These are phyloP conservation scores for Noctua pronuba DNA, from an alignment of 2,888 invertebrate genomes.

Conservation along the genomic window DNA sequence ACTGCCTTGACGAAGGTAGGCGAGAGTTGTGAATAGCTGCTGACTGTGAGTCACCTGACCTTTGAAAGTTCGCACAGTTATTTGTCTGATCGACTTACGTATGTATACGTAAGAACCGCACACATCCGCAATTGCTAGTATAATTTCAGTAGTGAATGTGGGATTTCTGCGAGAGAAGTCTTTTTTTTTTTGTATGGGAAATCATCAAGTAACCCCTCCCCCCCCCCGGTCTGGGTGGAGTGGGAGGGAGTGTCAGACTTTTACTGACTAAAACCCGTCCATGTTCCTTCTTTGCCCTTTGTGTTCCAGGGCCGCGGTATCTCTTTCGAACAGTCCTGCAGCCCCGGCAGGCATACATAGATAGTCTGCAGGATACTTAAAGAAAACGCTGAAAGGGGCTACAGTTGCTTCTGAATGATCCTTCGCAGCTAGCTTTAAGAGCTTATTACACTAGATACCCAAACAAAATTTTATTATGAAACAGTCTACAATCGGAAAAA, in stretches of 20 bases:
- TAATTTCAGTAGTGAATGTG: constrained; percentile 22
- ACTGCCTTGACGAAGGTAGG: constrained; percentile 55
- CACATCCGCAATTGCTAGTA: constrained; percentile 39
- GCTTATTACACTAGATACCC: neutral
- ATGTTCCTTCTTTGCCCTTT: no score
- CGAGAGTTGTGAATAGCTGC: constrained; percentile 34
- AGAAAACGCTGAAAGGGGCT: neutral
- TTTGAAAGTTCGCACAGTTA: constrained; percentile 44
- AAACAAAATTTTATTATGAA: neutral
- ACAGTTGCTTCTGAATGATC: neutral
- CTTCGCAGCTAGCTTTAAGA: neutral
- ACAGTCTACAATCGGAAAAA: neutral
- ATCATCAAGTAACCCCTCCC: no score
- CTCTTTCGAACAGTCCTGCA: no score
- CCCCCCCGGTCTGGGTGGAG: no score
- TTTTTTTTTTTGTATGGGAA: no score
- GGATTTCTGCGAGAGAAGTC: neutral
- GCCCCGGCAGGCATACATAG: no score
- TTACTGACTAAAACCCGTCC: no score
- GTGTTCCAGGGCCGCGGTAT: no score
- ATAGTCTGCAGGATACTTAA: no score
- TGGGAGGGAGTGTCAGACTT: no score
- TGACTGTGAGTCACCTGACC: constrained; percentile 57
- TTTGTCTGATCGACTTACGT: constrained; percentile 38
- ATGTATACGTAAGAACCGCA: constrained; percentile 3